A percentile compares a stretch with the other conserved stretches of the same genome.
These are phyloP conservation scores for Uropetala carovei DNA, from an alignment of 2,888 invertebrate species.

Conservation along the genomic window DNA sequence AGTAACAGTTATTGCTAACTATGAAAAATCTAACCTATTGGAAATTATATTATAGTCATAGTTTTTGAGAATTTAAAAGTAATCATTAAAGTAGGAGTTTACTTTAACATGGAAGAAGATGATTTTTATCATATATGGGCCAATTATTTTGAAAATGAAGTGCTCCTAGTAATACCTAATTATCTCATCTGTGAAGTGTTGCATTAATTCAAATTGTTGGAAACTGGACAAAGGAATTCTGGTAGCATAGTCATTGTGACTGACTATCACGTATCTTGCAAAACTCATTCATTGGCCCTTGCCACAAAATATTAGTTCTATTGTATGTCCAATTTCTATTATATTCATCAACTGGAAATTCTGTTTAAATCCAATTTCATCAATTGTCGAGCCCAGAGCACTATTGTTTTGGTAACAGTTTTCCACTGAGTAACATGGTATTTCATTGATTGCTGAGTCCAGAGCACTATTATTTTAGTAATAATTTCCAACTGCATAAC, in stretches of 20 bases:
- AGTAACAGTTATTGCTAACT: slow-evolving; percentile 13
- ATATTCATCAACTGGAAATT: background rate
- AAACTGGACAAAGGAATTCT: background rate
- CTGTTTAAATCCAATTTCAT: slow-evolving; percentile 10
- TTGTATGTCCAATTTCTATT: background rate
- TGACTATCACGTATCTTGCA: background rate
- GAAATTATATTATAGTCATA: background rate
- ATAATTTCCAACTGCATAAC: background rate
- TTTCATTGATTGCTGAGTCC: background rate
- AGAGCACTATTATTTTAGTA: background rate
- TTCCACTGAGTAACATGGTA: background rate
- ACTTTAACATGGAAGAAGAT: background rate
- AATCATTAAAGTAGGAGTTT: background rate
- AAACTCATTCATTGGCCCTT: background rate
- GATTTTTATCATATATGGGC: background rate
- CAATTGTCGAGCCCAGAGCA: background rate
- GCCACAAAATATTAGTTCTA: background rate
- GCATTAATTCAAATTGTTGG: background rate
- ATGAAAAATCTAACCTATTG: background rate
- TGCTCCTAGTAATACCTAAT: background rate
- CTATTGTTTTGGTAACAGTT: background rate
- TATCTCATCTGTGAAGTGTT: background rate
- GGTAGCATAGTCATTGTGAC: background rate
- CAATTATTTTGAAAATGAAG: background rate
- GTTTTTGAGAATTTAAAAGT: background rate